phyloP scores from a whole-genome alignment of 2,797 vertebrate genomes.

The Centroberyx gerrardi region DNA sequence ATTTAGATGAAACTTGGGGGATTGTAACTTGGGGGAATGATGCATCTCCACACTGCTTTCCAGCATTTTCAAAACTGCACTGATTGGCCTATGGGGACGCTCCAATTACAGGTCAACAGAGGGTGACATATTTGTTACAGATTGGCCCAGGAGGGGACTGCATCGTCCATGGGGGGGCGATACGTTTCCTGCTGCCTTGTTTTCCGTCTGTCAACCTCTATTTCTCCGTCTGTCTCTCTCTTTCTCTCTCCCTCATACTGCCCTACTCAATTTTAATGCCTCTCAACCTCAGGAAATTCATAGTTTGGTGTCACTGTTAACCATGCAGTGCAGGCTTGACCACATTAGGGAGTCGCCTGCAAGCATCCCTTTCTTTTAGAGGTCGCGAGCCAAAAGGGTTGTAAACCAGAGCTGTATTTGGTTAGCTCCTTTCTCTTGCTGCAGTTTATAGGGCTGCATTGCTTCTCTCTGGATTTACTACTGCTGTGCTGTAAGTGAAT shows the following conservation, averaged over 20 bases:
- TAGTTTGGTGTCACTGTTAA: conserved; percentile 61
- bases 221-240: conserved; percentile 42
- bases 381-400: conserved; percentile 47
- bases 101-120: neutral
- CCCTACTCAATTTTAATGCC: conserved; percentile 35
- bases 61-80: too few species aligned
- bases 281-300: conserved; percentile 55
- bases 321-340: conserved; percentile 38
- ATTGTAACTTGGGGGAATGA: neutral
- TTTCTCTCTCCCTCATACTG: conserved; percentile 11
- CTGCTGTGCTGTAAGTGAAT: conserved; percentile 54
- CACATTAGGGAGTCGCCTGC: conserved; percentile 64
- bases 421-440: conserved; percentile 58
- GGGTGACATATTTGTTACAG: neutral
- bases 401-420: conserved; percentile 66
- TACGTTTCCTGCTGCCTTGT: neutral
- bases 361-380: conserved; percentile 58
- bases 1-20: too few species aligned
- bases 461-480: conserved; percentile 70
- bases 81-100: too few species aligned
- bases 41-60: neutral
- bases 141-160: neutral
- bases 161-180: neutral
- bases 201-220: conserved; percentile 10
- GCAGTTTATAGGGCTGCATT: conserved; percentile 57